Conservation (phyloP, 2,888 invertebrate species). For the Pedicia rivosa region DNA sequence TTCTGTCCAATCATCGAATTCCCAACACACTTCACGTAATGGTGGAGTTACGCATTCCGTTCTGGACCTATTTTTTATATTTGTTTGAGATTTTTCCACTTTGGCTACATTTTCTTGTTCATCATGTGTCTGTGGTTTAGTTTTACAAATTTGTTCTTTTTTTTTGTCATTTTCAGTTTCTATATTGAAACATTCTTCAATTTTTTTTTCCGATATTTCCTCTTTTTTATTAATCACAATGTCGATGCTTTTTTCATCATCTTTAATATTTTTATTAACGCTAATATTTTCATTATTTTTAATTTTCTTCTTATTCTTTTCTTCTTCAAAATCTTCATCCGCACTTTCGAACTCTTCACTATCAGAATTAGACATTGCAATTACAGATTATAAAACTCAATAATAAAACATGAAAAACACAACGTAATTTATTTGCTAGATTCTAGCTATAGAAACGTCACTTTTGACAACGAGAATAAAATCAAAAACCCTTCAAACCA, state of each 20-base stretch:
- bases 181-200: neutral
- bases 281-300: neutral
- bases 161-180: constrained; percentile 8
- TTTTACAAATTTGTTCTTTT: no score
- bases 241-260: neutral
- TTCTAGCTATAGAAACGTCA: no score
- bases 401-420: no score
- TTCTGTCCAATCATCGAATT: neutral
- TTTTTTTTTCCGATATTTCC: neutral
- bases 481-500: no score
- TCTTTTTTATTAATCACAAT: neutral
- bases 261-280: neutral
- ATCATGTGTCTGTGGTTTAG: no score
- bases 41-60: neutral
- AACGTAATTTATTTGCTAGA: no score
- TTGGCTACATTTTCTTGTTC: no score
- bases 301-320: constrained; percentile 16
- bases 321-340: constrained; percentile 41
- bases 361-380: constrained; percentile 57
- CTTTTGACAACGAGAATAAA: no score
- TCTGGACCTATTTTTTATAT: neutral
- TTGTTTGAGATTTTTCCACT: neutral
- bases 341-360: constrained; percentile 66
- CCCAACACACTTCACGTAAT: neutral
- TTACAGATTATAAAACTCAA: no score